Evolutionary conservation across 1,140 invertebrate genomes (phyloP).

Genomic region (Heliconius himera): DNA sequence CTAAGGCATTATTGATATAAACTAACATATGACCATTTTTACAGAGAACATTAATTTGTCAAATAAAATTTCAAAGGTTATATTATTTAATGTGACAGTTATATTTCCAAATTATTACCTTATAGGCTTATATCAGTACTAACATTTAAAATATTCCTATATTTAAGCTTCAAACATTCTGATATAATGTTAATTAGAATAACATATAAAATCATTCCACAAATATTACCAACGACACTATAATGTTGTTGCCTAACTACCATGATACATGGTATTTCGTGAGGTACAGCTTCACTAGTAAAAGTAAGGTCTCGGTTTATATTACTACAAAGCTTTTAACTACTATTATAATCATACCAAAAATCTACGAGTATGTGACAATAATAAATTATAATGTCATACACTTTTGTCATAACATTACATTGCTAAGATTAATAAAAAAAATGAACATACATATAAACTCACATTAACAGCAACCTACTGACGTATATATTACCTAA

Average conservation of each 20-base stretch:
- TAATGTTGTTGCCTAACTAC: background rate
- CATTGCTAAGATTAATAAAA: background rate
- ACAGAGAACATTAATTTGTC: background rate
- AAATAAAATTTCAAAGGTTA: background rate
- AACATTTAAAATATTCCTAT: too few species aligned
- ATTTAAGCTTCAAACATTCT: too few species aligned
- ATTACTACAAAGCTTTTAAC: background rate
- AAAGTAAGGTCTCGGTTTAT: too few species aligned
- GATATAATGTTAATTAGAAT: too few species aligned
- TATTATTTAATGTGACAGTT: background rate
- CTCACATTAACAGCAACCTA: constrained; percentile 9
- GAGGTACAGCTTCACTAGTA: too few species aligned
- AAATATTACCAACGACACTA: background rate
- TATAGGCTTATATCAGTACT: too few species aligned
- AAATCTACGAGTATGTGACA: too few species aligned
- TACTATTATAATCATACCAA: background rate
- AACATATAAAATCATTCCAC: too few species aligned
- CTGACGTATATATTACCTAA: background rate
- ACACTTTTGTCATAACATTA: background rate
- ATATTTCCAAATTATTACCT: background rate
- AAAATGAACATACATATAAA: constrained; percentile 7
- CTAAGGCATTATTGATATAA: too few species aligned
- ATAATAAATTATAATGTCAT: too few species aligned
- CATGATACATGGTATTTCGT: background rate
- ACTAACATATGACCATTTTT: too few species aligned